These are phyloP conservation scores for Tryphoninae sp. DNA, from an alignment of 2,888 invertebrate genomes.

Conservation along the genomic window DNA sequence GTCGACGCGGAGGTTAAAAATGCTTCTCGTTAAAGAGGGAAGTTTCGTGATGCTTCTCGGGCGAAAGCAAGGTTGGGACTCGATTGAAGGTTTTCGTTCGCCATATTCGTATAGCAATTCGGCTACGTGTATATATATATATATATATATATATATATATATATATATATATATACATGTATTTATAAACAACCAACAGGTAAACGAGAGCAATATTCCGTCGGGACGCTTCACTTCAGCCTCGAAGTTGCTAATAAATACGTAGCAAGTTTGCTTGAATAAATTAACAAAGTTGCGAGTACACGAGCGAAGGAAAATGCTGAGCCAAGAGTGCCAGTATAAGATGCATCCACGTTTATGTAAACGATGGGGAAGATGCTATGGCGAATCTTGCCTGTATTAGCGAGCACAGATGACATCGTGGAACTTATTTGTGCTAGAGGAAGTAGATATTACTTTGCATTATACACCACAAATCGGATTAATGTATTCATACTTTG, in stretches of 20 bases:
- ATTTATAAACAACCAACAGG: slow-evolving; percentile 43
- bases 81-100: slow-evolving; percentile 37
- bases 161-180: background rate
- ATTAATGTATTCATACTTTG: slow-evolving; percentile 33
- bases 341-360: slow-evolving; percentile 34
- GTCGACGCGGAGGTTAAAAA: slow-evolving; percentile 4
- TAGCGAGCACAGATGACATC: slow-evolving; percentile 19
- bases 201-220: slow-evolving; percentile 62
- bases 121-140: background rate
- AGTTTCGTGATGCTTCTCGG: slow-evolving; percentile 18
- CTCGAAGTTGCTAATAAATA: slow-evolving; percentile 62
- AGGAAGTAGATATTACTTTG: slow-evolving; percentile 30
- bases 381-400: slow-evolving; percentile 28
- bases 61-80: background rate
- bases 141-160: too few species aligned
- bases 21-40: slow-evolving; percentile 4
- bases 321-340: slow-evolving; percentile 31
- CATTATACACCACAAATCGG: slow-evolving; percentile 18
- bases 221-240: slow-evolving; percentile 43
- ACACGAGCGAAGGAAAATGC: slow-evolving; percentile 19
- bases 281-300: slow-evolving; percentile 64
- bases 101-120: slow-evolving; percentile 10
- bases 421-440: slow-evolving; percentile 28
- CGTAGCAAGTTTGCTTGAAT: slow-evolving; percentile 61
- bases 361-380: slow-evolving; percentile 33